Evolutionary conservation across 2,888 invertebrate genomes (phyloP), one percentile per base, ranked within the genome.

Genomic region (Sarcophaga subvicina): DNA sequence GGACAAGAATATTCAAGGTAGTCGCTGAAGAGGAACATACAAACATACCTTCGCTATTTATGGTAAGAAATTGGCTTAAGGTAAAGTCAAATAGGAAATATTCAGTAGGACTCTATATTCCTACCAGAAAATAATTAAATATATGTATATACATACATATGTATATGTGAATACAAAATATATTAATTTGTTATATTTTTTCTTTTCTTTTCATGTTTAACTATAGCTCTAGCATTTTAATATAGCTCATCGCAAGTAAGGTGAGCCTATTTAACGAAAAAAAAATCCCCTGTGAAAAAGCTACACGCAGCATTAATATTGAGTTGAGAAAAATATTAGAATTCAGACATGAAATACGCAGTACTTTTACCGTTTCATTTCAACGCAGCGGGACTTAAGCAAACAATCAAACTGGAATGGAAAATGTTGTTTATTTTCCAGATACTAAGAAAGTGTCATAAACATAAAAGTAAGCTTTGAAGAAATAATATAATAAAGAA

Each of bases 401-500:
- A 54, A 63, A n/a, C 5, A 77, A 72, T 12, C 22, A 27, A 27
- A 59, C 47, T 64, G 59, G 49, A 69, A 64, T 64, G 22, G 59
- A 70, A 54, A 54, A 54, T 3, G 27, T 77, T 59, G 22, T 59
- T 59, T 63, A 54, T 62, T 72, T 22, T 14, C 4, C 2, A 67
- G 45, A 25, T 75, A 14, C 17, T 66, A 75, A 75, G 49, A 37
- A 76, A 70, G 70, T 75, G 75, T 79, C 75, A 79, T 2, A 60
- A 79, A 60, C 81, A 81, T 63, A 73, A 85, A 78, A 67, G 47
- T 25, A 70, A 54, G 69, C 25, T 20, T 47, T 54, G n/a, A 12
- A 73, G 25, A 79, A 67, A n/a, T 8, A 66, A 20, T 64, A 25
- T 37, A 37, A 37, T 37, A 25, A 17, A 11, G 45, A 47, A 67